Evolutionary conservation across 1,140 invertebrate genomes (phyloP).

Genomic region (Melitaea cinxia): DNA sequence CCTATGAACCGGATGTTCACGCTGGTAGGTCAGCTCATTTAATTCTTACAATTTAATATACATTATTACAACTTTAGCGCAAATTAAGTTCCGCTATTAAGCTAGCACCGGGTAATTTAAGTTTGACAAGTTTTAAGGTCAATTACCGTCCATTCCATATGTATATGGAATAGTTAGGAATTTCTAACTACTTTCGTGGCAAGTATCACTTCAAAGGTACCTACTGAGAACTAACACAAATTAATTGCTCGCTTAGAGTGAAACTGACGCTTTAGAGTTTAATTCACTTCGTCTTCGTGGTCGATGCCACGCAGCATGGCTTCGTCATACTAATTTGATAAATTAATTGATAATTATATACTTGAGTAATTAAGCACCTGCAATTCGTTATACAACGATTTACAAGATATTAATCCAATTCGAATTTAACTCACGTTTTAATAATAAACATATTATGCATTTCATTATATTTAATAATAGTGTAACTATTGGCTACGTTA

Average conservation of each 20-base stretch:
- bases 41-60: background rate
- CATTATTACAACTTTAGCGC: background rate
- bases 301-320: slow-evolving; percentile 10
- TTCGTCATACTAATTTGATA: slow-evolving; percentile 9
- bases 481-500: too few relatives aligned
- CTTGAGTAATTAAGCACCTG: background rate
- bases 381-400: too few relatives aligned
- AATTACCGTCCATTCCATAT: slow-evolving; percentile 41
- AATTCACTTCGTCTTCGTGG: slow-evolving; percentile 40
- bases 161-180: slow-evolving; percentile 49
- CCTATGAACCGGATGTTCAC: background rate
- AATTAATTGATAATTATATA: slow-evolving; percentile 11
- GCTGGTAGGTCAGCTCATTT: background rate
- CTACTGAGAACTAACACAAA: slow-evolving; percentile 47
- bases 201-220: slow-evolving; percentile 51
- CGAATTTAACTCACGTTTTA: too few relatives aligned
- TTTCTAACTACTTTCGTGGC: slow-evolving; percentile 44
- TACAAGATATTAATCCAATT: too few relatives aligned
- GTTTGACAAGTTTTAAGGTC: slow-evolving; percentile 38
- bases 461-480: too few relatives aligned
- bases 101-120: slow-evolving; percentile 33
- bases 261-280: slow-evolving; percentile 44
- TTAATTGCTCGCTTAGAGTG: slow-evolving; percentile 56
- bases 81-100: slow-evolving; percentile 18
- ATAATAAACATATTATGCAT: too few relatives aligned